These are phyloP conservation scores for Hypsopygia costalis DNA, from an alignment of 2,888 invertebrate genomes.

Conservation along the genomic window DNA sequence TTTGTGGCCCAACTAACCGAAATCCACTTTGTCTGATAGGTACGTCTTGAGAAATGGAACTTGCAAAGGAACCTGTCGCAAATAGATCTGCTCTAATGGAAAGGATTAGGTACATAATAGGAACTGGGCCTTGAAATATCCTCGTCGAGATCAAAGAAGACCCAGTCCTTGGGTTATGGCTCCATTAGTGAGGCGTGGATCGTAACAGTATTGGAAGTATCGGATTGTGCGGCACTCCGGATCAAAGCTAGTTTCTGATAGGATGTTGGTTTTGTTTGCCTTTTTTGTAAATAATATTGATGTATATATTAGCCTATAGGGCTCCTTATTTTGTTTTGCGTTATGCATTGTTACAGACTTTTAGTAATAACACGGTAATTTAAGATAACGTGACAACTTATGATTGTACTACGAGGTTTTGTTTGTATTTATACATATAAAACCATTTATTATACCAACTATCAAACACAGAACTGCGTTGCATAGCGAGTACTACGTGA, in stretches of 20 bases:
- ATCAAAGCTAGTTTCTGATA: conserved; percentile 28
- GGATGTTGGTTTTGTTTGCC: conserved; percentile 7
- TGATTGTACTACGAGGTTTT: too few species aligned
- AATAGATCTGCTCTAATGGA: conserved; percentile 28
- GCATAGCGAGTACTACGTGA: too few species aligned
- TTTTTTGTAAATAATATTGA: conserved; percentile 1
- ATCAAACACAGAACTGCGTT: too few species aligned
- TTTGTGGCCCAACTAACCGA: conserved; percentile 2
- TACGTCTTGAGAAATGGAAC: conserved; percentile 13
- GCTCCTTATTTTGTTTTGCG: too few species aligned
- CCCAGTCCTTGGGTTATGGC: conserved; percentile 32
- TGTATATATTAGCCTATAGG: too few species aligned
- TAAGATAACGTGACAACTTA: too few species aligned
- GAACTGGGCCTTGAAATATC: conserved; percentile 31
- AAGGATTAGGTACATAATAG: conserved; percentile 40
- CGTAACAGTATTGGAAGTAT: conserved; percentile 39
- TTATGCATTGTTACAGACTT: too few species aligned
- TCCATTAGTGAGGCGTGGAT: conserved; percentile 33
- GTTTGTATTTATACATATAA: too few species aligned
- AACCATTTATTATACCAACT: too few species aligned
- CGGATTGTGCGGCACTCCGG: conserved; percentile 29
- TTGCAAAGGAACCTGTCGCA: conserved; percentile 10
- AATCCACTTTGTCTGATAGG: conserved; percentile 8
- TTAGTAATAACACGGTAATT: too few species aligned
- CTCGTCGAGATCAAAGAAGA: conserved; percentile 41